These are phyloP conservation scores for Bombus confusus DNA, from an alignment of 1,140 invertebrate species.

Conservation along the genomic window DNA sequence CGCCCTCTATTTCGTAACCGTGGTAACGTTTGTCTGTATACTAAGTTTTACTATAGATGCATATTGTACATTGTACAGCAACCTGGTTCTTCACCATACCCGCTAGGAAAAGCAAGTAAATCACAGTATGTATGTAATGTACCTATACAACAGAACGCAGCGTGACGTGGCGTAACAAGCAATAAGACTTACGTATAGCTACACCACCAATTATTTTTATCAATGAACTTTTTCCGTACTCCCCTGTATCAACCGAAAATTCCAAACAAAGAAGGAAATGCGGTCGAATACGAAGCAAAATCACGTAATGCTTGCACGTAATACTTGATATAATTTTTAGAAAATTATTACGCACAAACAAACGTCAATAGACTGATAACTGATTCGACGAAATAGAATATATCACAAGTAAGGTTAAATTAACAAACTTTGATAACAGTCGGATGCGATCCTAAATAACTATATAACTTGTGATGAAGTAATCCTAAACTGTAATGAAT, in stretches of 20 bases:
- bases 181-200: neutral
- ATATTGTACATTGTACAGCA: neutral
- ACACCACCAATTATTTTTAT: neutral
- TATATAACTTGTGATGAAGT: neutral
- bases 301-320: neutral
- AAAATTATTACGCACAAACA: neutral
- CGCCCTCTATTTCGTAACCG: slow-evolving; percentile 64
- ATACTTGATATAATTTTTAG: too few species aligned
- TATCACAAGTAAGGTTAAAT: slow-evolving; percentile 2
- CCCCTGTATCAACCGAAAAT: neutral
- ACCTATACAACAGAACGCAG: too few species aligned
- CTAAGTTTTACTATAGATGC: slow-evolving; percentile 1
- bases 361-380: neutral
- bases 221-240: neutral
- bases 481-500: neutral
- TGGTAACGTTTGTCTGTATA: slow-evolving; percentile 51
- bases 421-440: slow-evolving; percentile 1
- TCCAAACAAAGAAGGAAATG: neutral
- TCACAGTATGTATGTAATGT: neutral
- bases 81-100: neutral
- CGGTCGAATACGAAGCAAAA: neutral
- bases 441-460: neutral
- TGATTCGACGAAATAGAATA: neutral
- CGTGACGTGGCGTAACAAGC: neutral
- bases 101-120: neutral